These are phyloP conservation scores for Archocentrus centrarchus DNA, from an alignment of 2,113 vertebrate genomes.

Conservation along the genomic window DNA sequence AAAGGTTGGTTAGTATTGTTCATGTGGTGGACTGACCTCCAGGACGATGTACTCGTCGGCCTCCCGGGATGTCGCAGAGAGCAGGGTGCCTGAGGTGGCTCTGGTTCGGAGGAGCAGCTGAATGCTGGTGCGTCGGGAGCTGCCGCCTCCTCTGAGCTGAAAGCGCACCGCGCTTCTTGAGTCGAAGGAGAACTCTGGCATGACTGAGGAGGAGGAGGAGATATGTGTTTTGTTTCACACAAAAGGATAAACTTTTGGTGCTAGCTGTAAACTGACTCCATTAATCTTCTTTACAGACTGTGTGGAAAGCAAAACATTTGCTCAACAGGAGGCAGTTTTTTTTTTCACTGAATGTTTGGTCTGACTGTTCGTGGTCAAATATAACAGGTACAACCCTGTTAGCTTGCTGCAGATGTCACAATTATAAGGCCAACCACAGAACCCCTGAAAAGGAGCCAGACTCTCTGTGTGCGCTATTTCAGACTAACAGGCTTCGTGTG, in stretches of 20 bases:
- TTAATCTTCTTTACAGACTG: not conserved
- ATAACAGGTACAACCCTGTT: not conserved
- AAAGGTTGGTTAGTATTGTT: not conserved
- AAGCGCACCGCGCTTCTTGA: slow-evolving; percentile 82
- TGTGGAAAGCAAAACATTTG: not conserved
- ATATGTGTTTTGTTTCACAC: not conserved
- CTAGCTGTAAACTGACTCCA: not conserved
- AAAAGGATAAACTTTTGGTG: not conserved
- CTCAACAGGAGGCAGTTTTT: not conserved
- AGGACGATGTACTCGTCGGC: slow-evolving; percentile 77
- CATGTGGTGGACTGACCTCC: slow-evolving; percentile 76
- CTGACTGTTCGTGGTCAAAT: not conserved
- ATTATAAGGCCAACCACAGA: not conserved
- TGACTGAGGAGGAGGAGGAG: slow-evolving; percentile 66
- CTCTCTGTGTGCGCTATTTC: not conserved
- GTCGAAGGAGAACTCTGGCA: slow-evolving; percentile 89
- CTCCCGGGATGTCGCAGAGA: slow-evolving; percentile 81
- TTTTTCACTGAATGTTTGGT: not conserved
- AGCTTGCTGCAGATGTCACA: not conserved
- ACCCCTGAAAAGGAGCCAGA: not conserved
- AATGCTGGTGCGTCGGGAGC: slow-evolving; percentile 74
- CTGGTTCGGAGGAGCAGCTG: slow-evolving; percentile 88
- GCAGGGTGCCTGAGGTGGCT: slow-evolving; percentile 77
- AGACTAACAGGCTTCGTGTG: not conserved
- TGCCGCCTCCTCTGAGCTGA: slow-evolving; percentile 78